Evolutionary conservation across 2,113 vertebrate species (phyloP).

Genomic region (Rhodinocichla rosea): DNA sequence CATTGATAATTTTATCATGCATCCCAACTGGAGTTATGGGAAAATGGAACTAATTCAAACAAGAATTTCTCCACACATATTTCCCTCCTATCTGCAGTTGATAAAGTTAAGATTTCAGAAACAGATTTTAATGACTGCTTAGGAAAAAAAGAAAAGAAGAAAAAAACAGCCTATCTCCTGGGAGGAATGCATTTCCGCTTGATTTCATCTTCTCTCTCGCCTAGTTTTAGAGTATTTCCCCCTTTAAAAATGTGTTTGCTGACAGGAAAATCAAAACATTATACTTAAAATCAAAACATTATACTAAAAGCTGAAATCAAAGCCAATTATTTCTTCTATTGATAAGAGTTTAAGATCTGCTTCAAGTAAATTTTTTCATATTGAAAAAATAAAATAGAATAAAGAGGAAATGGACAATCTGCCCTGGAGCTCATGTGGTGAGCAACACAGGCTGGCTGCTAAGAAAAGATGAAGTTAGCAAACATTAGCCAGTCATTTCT

Average conservation of each 20-base stretch:
- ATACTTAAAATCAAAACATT: constrained; percentile 27
- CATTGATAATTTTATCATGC: constrained; percentile 79
- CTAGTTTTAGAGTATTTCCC: constrained; percentile 19
- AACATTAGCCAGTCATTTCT: background rate
- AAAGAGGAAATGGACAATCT: background rate
- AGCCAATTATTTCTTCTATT: background rate
- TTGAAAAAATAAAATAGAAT: background rate
- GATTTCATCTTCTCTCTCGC: constrained; percentile 28
- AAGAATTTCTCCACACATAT: constrained; percentile 54
- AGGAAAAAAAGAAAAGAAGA: background rate
- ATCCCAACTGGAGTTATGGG: constrained; percentile 53
- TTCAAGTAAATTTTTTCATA: background rate
- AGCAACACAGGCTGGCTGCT: background rate
- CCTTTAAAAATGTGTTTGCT: constrained; percentile 30
- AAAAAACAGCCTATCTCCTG: background rate
- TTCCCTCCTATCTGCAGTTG: constrained; percentile 27
- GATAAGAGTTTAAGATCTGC: constrained; percentile 21
- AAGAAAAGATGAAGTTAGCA: background rate
- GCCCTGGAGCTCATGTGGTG: background rate
- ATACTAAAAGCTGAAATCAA: constrained; percentile 20
- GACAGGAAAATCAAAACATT: constrained; percentile 43
- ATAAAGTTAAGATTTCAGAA: constrained; percentile 57
- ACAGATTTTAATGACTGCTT: constrained; percentile 36
- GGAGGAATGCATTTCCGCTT: constrained; percentile 14
- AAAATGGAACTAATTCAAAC: constrained; percentile 61